phyloP scores from a whole-genome alignment of 2,888 invertebrate genomes.

The Tinea trinotella region DNA sequence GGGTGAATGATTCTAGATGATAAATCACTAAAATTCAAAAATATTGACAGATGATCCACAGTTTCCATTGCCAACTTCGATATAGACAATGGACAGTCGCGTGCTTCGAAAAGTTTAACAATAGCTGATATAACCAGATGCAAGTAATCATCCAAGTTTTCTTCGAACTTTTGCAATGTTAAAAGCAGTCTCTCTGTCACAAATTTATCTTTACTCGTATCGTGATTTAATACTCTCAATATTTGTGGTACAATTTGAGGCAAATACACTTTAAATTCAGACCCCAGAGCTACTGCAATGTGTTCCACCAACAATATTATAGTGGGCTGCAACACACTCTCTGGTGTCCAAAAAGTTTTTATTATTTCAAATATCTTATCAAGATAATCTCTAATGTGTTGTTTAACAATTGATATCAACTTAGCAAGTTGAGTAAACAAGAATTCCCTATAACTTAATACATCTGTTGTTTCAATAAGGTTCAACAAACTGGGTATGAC shows the following conservation, averaged over 20 bases:
- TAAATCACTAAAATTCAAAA: constrained; percentile 92
- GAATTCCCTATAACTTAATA: constrained; percentile 86
- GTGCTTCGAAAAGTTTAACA: constrained; percentile 90
- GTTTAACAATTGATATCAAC: constrained; percentile 95
- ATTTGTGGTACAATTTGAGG: constrained; percentile 96
- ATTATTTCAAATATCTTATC: constrained; percentile 95
- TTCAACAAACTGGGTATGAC: constrained; percentile 90
- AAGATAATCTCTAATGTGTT: constrained; percentile 95
- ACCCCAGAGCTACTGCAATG: constrained; percentile 93
- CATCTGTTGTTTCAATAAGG: constrained; percentile 90
- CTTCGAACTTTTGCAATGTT: constrained; percentile 94
- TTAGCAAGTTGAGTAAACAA: constrained; percentile 94
- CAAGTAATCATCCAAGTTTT: constrained; percentile 95
- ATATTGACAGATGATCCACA: constrained; percentile 89
- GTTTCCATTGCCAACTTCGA: constrained; percentile 85
- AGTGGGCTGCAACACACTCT: constrained; percentile 87
- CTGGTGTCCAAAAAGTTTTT: constrained; percentile 93
- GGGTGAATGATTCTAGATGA: constrained; percentile 95
- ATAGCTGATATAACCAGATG: constrained; percentile 95
- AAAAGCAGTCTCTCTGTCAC: constrained; percentile 87
- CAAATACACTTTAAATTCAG: constrained; percentile 95
- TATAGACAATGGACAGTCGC: constrained; percentile 85
- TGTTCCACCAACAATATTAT: constrained; percentile 93
- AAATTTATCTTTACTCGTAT: constrained; percentile 85
- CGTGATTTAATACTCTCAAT: constrained; percentile 90